Conservation (phyloP, 2,113 vertebrate genomes). For the Limanda limanda region DNA sequence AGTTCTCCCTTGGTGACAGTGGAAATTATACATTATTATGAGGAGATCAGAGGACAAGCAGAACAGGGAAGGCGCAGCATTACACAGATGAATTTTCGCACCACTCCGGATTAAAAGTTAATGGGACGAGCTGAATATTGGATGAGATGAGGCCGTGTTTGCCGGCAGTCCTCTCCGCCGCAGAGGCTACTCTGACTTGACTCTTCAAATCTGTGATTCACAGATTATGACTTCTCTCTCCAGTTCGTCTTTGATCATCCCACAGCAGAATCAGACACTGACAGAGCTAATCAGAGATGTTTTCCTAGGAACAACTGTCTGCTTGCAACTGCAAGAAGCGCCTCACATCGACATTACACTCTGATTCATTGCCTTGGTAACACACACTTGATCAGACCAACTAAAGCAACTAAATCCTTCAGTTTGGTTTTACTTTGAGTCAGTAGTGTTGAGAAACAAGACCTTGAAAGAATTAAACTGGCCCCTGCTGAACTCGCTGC, state of each 20-base stretch:
- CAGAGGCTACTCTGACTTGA: constrained; percentile 1
- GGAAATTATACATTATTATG: constrained; percentile 59
- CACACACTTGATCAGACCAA: neutral
- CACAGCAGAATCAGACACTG: constrained; percentile 39
- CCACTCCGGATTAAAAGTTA: constrained; percentile 62
- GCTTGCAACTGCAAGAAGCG: neutral
- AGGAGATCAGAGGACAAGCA: constrained; percentile 63
- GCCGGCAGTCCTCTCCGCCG: constrained; percentile 12
- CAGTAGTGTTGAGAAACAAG: neutral
- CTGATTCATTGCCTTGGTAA: neutral
- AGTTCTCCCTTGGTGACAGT: constrained; percentile 49
- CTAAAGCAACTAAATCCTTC: neutral
- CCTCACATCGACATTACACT: neutral
- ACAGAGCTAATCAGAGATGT: constrained; percentile 41
- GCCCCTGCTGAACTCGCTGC: too few relatives aligned
- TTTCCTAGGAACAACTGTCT: constrained; percentile 14
- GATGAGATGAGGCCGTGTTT: constrained; percentile 26
- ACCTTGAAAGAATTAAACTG: neutral
- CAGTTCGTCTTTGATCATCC: constrained; percentile 55
- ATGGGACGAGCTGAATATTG: constrained; percentile 44
- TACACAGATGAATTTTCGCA: constrained; percentile 44
- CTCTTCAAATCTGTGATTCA: constrained; percentile 40
- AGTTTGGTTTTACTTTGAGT: neutral
- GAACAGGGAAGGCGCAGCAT: constrained; percentile 33
- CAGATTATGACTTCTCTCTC: constrained; percentile 36